These are phyloP conservation scores for Drosophila robusta DNA, from an alignment of 2,888 invertebrate genomes.

Conservation along the genomic window DNA sequence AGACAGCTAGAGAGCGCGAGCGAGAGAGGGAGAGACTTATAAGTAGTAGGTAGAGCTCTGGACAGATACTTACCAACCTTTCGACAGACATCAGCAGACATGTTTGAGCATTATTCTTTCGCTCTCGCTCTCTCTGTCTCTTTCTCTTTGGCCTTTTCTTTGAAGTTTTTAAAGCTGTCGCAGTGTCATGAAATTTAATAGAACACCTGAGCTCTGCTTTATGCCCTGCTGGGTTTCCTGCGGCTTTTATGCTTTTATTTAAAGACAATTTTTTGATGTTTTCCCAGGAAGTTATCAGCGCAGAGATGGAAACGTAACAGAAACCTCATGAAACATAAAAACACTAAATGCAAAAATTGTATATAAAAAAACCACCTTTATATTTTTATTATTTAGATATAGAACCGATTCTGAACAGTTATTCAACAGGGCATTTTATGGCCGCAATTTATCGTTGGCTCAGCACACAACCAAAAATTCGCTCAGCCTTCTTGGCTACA, in stretches of 20 bases:
- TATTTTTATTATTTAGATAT: too few relatives aligned
- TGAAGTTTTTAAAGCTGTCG: slow-evolving; percentile 51
- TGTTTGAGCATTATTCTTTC: slow-evolving; percentile 47
- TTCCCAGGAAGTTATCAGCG: background rate
- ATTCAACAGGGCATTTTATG: background rate
- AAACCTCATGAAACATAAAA: background rate
- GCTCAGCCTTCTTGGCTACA: slow-evolving; percentile 18
- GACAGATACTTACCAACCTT: slow-evolving; percentile 40
- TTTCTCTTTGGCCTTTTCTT: slow-evolving; percentile 18
- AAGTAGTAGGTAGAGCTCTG: slow-evolving; percentile 31
- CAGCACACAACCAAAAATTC: slow-evolving; percentile 1
- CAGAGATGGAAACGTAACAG: background rate
- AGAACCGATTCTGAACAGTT: background rate
- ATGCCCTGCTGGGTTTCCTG: slow-evolving; percentile 4
- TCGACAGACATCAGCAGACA: slow-evolving; percentile 44
- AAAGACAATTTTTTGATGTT: background rate
- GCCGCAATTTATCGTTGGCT: background rate
- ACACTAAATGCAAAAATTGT: too few relatives aligned
- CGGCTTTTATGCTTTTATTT: slow-evolving; percentile 4
- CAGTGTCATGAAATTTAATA: slow-evolving; percentile 70
- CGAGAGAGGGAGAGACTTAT: slow-evolving; percentile 5
- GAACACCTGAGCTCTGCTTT: slow-evolving; percentile 49
- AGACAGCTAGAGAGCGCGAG: slow-evolving; percentile 2
- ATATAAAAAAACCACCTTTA: too few relatives aligned
- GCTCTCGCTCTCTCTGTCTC: background rate